These are phyloP conservation scores for Lagenorhynchus albirostris DNA, from an alignment of 2,113 vertebrate species.

Conservation along the genomic window DNA sequence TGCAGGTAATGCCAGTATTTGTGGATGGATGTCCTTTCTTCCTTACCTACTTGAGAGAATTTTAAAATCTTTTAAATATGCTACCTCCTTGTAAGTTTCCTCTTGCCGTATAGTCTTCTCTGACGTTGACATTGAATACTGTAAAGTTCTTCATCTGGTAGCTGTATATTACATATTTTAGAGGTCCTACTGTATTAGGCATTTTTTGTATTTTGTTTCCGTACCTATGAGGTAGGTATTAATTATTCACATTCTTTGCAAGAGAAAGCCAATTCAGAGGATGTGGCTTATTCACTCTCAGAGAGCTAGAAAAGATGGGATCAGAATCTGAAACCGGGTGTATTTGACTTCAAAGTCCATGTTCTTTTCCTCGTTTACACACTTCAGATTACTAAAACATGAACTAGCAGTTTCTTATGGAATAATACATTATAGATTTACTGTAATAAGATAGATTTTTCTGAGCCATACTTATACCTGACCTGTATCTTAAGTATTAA, in stretches of 20 bases:
- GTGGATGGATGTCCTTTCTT: neutral
- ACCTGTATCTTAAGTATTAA: conserved; percentile 17
- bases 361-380: conserved; percentile 21
- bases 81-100: neutral
- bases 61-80: conserved; percentile 17
- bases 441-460: conserved; percentile 22
- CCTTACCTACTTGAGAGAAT: neutral
- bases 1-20: conserved; percentile 90
- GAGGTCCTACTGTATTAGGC: neutral
- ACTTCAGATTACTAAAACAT: conserved; percentile 9
- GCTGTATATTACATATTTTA: neutral
- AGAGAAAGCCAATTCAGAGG: neutral
- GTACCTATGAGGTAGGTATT: neutral
- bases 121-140: neutral
- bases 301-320: neutral
- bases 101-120: neutral
- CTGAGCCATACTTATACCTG: neutral
- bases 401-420: neutral
- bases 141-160: neutral
- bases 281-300: conserved; percentile 1
- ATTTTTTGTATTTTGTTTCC: conserved; percentile 5
- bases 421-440: neutral
- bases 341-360: neutral
- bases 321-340: neutral
- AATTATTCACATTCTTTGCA: neutral